phyloP scores from a whole-genome alignment of 2,888 invertebrate genomes.

The Molorchus minor region DNA sequence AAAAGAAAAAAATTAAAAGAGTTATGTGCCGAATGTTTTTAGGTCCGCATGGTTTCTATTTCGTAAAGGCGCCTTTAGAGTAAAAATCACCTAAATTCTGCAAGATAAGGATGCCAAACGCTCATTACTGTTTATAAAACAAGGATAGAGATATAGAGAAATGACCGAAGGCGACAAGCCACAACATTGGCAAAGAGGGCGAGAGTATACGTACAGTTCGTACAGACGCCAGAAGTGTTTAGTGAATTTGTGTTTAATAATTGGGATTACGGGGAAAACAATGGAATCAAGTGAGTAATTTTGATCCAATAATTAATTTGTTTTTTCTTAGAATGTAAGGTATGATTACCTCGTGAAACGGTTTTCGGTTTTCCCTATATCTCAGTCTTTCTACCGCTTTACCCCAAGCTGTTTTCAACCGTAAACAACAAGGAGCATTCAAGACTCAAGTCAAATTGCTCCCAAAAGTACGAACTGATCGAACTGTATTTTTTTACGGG shows the following conservation, averaged over 20 bases:
- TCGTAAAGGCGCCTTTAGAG: slow-evolving; percentile 31
- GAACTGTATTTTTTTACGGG: background rate
- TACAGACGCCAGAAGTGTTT: slow-evolving; percentile 55
- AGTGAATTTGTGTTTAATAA: slow-evolving; percentile 49
- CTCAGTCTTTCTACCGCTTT: slow-evolving; percentile 41
- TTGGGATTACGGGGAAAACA: slow-evolving; percentile 45
- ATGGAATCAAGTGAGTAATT: slow-evolving; percentile 51
- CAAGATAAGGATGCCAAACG: slow-evolving; percentile 11
- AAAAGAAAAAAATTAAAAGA: background rate
- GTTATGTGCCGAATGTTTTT: slow-evolving; percentile 5
- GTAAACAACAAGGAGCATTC: slow-evolving; percentile 38
- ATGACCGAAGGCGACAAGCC: slow-evolving; percentile 38
- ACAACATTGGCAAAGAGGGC: slow-evolving; percentile 26
- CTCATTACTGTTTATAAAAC: slow-evolving; percentile 8
- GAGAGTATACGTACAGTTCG: slow-evolving; percentile 23
- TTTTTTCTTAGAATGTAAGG: background rate
- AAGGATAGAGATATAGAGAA: slow-evolving; percentile 31
- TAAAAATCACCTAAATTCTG: slow-evolving; percentile 16
- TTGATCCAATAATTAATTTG: slow-evolving; percentile 14
- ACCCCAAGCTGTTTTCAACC: slow-evolving; percentile 55
- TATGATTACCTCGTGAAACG: background rate
- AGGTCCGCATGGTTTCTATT: background rate
- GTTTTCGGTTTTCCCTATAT: slow-evolving; percentile 28
- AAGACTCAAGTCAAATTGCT: slow-evolving; percentile 1
- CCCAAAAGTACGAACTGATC: slow-evolving; percentile 1